Conservation (phyloP, 2,113 vertebrate species). For the Paedocypris sp. region DNA sequence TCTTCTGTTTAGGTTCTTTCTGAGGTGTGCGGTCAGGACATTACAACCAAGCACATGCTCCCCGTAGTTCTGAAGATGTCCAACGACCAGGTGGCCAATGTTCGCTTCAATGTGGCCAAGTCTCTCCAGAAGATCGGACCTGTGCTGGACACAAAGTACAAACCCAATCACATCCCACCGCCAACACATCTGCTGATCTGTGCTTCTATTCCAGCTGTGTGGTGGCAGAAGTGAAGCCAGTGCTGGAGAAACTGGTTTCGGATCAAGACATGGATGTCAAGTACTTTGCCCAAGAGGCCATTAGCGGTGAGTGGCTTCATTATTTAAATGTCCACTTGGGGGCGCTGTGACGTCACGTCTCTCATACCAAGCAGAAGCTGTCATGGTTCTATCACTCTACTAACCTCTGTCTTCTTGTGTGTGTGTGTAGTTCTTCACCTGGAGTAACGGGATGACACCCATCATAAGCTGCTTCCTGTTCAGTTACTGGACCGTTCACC, state of each 20-base stretch:
- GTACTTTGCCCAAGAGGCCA: conserved; percentile 85
- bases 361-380: neutral
- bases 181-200: neutral
- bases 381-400: too few relatives aligned
- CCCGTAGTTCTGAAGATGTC: conserved; percentile 85
- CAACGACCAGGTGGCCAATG: conserved; percentile 83
- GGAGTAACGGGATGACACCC: too few relatives aligned
- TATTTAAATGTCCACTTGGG: neutral
- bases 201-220: conserved; percentile 56
- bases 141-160: conserved; percentile 72
- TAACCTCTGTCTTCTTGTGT: too few relatives aligned
- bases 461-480: too few relatives aligned
- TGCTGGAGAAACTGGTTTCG: conserved; percentile 74
- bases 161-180: neutral
- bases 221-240: conserved; percentile 75
- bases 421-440: too few relatives aligned
- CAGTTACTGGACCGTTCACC: too few relatives aligned
- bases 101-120: conserved; percentile 89
- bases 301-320: conserved; percentile 63
- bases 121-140: conserved; percentile 83
- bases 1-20: conserved; percentile 62
- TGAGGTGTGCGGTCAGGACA: conserved; percentile 78
- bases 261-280: conserved; percentile 85
- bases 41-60: conserved; percentile 85
- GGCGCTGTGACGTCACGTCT: neutral